These are phyloP conservation scores for Esox niger DNA, from an alignment of 2,113 vertebrate species.

Conservation along the genomic window DNA sequence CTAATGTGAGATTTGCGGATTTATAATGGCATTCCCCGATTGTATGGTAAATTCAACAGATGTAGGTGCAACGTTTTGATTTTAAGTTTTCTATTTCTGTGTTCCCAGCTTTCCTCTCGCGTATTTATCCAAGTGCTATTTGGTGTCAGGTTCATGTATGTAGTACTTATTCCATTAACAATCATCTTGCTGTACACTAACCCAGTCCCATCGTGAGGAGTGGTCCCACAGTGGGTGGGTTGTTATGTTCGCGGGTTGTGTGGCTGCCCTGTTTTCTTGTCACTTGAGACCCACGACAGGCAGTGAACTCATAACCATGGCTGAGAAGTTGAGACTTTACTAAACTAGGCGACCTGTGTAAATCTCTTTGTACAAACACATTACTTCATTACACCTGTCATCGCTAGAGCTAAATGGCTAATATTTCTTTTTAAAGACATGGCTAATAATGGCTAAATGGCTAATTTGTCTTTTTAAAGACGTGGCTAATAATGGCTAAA, in stretches of 20 bases:
- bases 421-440: constrained; percentile 29
- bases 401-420: constrained; percentile 33
- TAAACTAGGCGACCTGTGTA: constrained; percentile 56
- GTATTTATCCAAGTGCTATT: too few species aligned
- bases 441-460: too few species aligned
- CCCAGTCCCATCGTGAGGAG: constrained; percentile 46
- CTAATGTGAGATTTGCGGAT: constrained; percentile 21
- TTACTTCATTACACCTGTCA: constrained; percentile 70
- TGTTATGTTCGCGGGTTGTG: constrained; percentile 58
- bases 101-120: too few species aligned
- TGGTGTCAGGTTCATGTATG: too few species aligned
- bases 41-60: neutral
- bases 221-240: constrained; percentile 45
- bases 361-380: constrained; percentile 63
- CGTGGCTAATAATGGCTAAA: too few species aligned
- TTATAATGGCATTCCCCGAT: neutral
- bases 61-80: too few species aligned
- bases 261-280: constrained; percentile 63
- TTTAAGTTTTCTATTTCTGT: too few species aligned
- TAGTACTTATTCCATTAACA: too few species aligned
- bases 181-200: constrained; percentile 35
- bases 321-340: constrained; percentile 59
- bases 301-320: constrained; percentile 74
- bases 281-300: constrained; percentile 57
- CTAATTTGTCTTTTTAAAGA: too few species aligned